Evolutionary conservation across 2,797 vertebrate genomes (phyloP), one percentile per base, ranked within the genome.

Genomic region (Hozukius guyotensis): DNA sequence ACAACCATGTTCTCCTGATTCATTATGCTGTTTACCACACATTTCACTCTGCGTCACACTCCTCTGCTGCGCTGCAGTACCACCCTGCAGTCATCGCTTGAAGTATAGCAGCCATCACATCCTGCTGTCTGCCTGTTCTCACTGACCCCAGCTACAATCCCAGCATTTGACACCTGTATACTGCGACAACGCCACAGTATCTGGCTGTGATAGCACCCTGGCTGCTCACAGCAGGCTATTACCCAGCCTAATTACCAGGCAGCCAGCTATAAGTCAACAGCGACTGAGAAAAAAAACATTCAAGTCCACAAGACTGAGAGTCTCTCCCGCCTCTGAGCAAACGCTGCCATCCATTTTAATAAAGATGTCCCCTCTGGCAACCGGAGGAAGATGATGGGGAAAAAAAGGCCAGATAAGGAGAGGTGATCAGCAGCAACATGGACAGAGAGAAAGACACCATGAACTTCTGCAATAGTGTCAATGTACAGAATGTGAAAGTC

Each of bases 301-400:
- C 80, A 78, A 75, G 80, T 86, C 85, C 80, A 82, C 27, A 34
- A 91, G 83, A 89, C 80, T 81, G 74, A 89, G 36, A 65, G 85
- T 78, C 73, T 75, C 85, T 65, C 67, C 56, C 56, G 57, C 77
- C 78, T 81, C 77, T 89, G 82, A 90, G 89, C 88, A 94, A 94
- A 94, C 89, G 91, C 78, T 72, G 82, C 84, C 83, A 90, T 92
- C 87, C 83, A 87, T 93, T 95, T 91, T 86, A 93, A 93, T 92
- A 91, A 90, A 91, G 90, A 90, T 68, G 83, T 92, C 86, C 86
- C 68, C 69, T 64, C 67, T 65, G 78, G 80, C 69, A 60, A 63
- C 38, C 70, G 59, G 70, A 14, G 65, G 53, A 62, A 62, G 83
- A 85, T 78, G 78, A 76, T 31, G 71, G 32, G 16, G 31, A 52